Percentiles rank a stretch among this genome's conserved stretches.
Conservation (phyloP, 2,113 vertebrate species). For the Neogale vison region DNA sequence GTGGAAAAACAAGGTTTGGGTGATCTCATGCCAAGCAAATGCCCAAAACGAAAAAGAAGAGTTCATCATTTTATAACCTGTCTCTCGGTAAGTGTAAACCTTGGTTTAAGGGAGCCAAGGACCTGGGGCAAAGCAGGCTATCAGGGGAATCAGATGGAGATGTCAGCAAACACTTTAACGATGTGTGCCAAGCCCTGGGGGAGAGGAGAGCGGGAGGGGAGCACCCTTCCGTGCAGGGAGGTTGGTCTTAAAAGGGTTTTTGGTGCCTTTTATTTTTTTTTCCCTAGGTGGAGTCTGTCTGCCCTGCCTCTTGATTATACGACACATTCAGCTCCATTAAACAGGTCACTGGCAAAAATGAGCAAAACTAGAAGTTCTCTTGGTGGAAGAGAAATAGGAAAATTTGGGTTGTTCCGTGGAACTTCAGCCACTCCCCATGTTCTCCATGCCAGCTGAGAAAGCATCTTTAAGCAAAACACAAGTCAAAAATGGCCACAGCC, state of each 20-base stretch:
- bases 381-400: neutral
- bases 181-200: neutral
- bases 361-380: neutral
- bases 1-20: conserved; percentile 52
- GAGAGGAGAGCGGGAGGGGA: neutral
- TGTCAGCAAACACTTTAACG: neutral
- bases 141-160: neutral
- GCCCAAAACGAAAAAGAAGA: conserved; percentile 21
- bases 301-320: neutral
- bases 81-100: conserved; percentile 30
- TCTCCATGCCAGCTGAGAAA: neutral
- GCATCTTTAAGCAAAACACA: neutral
- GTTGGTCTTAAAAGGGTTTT: neutral
- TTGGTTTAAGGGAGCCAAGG: neutral
- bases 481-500: neutral
- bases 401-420: neutral
- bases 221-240: neutral
- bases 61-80: conserved; percentile 39
- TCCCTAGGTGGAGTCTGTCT: neutral
- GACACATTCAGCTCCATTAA: neutral
- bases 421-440: neutral
- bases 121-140: conserved; percentile 29
- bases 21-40: conserved; percentile 30
- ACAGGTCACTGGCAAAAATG: neutral
- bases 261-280: neutral